Conservation (phyloP, 1,140 invertebrate genomes). For the Lepeophtheirus salmonis region DNA sequence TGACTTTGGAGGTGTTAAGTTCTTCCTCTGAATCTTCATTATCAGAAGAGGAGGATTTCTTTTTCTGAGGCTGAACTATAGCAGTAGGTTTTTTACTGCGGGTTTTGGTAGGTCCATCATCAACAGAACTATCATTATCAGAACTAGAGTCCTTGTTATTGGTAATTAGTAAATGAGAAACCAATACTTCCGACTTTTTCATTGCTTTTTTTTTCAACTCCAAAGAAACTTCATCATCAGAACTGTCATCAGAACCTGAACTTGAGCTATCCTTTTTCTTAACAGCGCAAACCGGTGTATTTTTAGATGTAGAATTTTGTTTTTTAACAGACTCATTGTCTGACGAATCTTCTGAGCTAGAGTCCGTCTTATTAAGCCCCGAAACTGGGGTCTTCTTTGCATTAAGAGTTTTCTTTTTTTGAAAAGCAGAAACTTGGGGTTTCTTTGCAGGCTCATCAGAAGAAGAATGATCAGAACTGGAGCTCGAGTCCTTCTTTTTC, state of each 20-base stretch:
- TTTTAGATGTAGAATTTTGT: background rate
- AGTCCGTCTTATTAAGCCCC: too few relatives aligned
- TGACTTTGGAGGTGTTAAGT: background rate
- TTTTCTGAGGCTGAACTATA: background rate
- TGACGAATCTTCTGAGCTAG: background rate
- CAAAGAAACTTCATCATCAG: background rate
- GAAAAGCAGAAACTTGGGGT: background rate
- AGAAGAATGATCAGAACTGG: background rate
- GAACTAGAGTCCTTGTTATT: background rate
- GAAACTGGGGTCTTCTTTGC: too few relatives aligned
- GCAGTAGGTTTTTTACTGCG: background rate
- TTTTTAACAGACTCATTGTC: background rate
- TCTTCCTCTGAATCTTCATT: background rate
- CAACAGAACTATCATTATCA: too few relatives aligned
- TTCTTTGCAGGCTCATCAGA: conserved; percentile 1
- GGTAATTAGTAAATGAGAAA: too few relatives aligned
- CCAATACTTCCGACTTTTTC: too few relatives aligned
- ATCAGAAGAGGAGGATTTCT: background rate
- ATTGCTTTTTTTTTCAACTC: background rate
- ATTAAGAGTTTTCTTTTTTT: too few relatives aligned
- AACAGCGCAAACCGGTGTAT: background rate
- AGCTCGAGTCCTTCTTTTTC: conserved; percentile 1
- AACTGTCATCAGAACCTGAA: background rate
- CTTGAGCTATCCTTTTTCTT: background rate
- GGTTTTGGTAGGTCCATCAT: too few relatives aligned